Evolutionary conservation across 2,113 vertebrate species (phyloP).

Genomic region (Colius striatus): DNA sequence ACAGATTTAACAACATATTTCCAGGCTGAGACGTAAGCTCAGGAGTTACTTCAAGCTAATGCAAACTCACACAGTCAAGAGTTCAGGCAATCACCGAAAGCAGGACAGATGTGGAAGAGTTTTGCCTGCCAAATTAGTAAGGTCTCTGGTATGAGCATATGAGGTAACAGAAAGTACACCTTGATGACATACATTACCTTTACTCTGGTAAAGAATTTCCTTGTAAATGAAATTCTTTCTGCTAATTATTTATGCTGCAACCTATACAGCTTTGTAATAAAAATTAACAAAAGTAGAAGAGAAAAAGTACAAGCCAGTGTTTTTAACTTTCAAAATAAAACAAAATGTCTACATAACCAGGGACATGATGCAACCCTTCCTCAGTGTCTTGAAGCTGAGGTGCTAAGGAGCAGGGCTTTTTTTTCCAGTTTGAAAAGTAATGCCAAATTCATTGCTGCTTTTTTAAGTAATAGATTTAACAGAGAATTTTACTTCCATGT

Average conservation of each 20-base stretch:
- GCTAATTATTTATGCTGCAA: constrained; percentile 8
- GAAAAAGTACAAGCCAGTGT: neutral
- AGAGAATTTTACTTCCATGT: neutral
- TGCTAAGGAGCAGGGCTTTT: neutral
- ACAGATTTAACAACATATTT: neutral
- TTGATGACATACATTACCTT: neutral
- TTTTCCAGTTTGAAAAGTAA: neutral
- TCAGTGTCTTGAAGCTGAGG: neutral
- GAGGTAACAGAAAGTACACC: constrained; percentile 26
- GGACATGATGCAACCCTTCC: neutral
- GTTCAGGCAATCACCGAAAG: constrained; percentile 25
- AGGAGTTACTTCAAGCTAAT: constrained; percentile 7
- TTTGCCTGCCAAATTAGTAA: constrained; percentile 49
- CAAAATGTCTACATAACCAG: neutral
- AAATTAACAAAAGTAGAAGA: neutral
- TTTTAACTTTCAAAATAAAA: neutral
- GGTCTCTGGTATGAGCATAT: neutral
- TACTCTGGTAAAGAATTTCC: neutral
- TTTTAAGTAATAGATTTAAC: neutral
- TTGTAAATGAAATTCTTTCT: neutral
- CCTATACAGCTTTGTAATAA: neutral
- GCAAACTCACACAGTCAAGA: constrained; percentile 25
- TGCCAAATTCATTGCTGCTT: neutral
- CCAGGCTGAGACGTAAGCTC: constrained; percentile 36
- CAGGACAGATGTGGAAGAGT: constrained; percentile 26